Percentiles rank a stretch among this genome's conserved stretches.
Conservation (phyloP, 2,797 vertebrate genomes). For the Oophaga sylvatica region DNA sequence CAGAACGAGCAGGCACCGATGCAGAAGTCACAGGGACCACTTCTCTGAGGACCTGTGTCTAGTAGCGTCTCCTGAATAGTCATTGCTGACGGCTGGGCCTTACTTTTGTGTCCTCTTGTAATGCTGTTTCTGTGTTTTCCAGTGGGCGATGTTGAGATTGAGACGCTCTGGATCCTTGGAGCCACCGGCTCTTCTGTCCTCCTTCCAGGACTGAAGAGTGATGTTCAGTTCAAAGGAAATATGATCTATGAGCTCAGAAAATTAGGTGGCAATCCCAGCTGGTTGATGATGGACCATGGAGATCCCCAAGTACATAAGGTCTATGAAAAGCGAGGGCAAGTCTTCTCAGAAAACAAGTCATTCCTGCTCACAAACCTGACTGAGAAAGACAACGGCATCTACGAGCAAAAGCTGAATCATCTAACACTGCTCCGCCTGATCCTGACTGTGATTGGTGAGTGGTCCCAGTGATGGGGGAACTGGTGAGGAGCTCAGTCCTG, state of each 20-base stretch:
- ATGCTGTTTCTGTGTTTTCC: background rate
- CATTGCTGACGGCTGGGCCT: background rate
- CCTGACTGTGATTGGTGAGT: background rate
- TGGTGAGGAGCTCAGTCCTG: background rate
- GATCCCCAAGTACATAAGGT: background rate
- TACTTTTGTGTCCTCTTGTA: background rate
- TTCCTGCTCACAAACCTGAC: background rate
- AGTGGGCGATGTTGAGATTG: conserved; percentile 1
- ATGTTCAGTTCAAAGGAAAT: background rate
- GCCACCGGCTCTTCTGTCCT: background rate
- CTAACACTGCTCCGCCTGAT: background rate
- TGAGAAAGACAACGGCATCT: background rate
- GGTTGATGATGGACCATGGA: background rate
- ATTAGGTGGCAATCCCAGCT: background rate
- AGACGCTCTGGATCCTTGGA: background rate
- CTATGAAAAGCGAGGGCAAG: background rate
- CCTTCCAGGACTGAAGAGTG: background rate
- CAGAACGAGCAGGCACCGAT: no score
- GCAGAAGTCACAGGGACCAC: no score
- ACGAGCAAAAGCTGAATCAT: background rate
- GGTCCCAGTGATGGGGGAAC: background rate
- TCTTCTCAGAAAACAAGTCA: background rate
- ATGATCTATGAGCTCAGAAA: background rate
- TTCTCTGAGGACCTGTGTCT: no score
- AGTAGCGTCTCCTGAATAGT: no score